These are phyloP conservation scores for Synanthedon vespiformis DNA, from an alignment of 2,888 invertebrate species.

Conservation along the genomic window DNA sequence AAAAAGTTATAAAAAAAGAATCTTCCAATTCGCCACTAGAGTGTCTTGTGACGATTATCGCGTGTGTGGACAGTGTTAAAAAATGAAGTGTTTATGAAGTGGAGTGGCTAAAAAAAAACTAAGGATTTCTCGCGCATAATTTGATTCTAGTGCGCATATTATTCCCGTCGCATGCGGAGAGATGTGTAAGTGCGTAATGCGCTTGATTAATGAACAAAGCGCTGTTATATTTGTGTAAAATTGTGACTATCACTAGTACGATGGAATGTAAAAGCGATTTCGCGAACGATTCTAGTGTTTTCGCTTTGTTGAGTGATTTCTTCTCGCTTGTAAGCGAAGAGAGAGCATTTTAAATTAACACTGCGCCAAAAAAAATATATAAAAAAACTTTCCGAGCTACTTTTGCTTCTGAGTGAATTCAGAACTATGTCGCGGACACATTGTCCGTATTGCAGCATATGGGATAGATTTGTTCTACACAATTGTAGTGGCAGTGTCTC, in stretches of 20 bases:
- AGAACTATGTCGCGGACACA: too few species aligned
- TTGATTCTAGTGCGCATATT: background rate
- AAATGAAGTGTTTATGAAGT: background rate
- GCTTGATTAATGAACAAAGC: background rate
- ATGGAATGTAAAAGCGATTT: background rate
- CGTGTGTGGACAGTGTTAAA: background rate
- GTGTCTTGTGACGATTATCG: background rate
- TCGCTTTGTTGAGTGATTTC: slow-evolving; percentile 24
- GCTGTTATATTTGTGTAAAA: background rate
- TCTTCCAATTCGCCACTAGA: background rate
- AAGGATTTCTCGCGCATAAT: background rate
- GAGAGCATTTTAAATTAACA: slow-evolving; percentile 5
- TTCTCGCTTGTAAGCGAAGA: slow-evolving; percentile 25
- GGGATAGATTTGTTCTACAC: too few species aligned
- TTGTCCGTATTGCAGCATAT: too few species aligned
- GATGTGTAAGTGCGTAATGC: background rate
- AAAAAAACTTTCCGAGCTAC: too few species aligned
- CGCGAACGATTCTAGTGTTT: slow-evolving; percentile 14
- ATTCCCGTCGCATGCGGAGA: background rate
- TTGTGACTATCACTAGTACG: background rate
- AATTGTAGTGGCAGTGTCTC: too few species aligned
- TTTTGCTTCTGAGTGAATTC: too few species aligned
- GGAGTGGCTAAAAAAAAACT: background rate
- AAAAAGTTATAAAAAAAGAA: background rate
- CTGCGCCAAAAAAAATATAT: too few species aligned